These are phyloP conservation scores for Apodemus speciosus DNA, from an alignment of 2,113 vertebrate genomes.

Conservation along the genomic window DNA sequence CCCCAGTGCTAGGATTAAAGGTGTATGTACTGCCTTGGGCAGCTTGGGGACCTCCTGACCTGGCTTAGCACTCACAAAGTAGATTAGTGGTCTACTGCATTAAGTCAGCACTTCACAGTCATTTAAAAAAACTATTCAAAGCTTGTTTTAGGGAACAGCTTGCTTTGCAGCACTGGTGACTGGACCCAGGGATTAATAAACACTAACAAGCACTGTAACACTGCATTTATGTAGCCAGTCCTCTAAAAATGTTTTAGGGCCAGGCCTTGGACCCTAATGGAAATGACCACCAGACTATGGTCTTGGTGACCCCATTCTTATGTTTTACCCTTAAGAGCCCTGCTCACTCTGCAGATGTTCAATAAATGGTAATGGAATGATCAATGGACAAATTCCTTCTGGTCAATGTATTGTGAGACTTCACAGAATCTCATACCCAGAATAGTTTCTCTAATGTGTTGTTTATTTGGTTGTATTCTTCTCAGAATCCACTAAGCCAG, in stretches of 20 bases:
- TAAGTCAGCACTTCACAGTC: background rate
- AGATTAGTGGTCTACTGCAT: background rate
- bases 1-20: background rate
- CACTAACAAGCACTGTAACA: background rate
- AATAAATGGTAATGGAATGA: background rate
- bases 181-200: background rate
- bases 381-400: background rate
- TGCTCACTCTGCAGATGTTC: background rate
- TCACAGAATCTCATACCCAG: slow-evolving; percentile 42
- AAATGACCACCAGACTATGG: background rate
- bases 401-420: background rate
- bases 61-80: background rate
- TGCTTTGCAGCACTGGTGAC: background rate
- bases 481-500: slow-evolving; percentile 58
- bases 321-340: background rate
- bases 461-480: slow-evolving; percentile 53
- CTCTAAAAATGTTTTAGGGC: background rate
- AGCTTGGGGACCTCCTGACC: background rate
- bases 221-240: background rate
- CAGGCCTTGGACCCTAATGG: background rate
- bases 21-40: too few species aligned
- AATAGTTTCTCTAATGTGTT: slow-evolving; percentile 30
- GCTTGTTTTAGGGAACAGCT: too few species aligned
- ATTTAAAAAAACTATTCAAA: slow-evolving; percentile 15
- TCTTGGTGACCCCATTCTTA: background rate